A percentile compares a stretch with the other conserved stretches of the same genome.
Conservation (phyloP, 37 sponge, comb jelly and placozoan genomes). For the Geodia barretti region DNA sequence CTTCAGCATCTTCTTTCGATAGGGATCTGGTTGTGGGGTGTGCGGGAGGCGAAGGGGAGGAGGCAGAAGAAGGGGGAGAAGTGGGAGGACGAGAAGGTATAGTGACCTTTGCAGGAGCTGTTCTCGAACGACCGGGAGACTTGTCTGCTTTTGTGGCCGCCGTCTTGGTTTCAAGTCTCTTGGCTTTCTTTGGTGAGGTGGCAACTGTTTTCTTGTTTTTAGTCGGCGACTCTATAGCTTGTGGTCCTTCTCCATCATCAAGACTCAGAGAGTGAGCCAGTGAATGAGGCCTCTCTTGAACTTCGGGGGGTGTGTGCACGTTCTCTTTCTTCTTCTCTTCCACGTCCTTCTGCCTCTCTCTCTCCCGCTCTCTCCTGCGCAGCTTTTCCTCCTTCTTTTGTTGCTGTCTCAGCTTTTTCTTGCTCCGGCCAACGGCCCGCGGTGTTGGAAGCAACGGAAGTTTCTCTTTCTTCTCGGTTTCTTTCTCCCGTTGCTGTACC, state of each 20-base stretch:
- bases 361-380: conserved; percentile 33
- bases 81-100: neutral
- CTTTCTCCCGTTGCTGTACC: conserved; percentile 2
- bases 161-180: neutral
- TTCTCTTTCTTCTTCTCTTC: conserved; percentile 5
- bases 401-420: conserved; percentile 40
- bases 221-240: neutral
- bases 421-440: conserved; percentile 10
- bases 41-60: neutral
- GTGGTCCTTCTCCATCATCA: neutral
- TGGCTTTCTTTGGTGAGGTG: neutral
- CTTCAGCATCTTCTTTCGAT: neutral
- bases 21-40: neutral
- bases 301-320: neutral
- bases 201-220: neutral
- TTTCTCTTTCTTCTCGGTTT: neutral
- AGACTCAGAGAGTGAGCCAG: neutral
- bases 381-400: conserved; percentile 62
- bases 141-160: neutral
- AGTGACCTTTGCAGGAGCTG: neutral
- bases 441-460: neutral
- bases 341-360: conserved; percentile 12
- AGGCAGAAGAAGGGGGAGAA: neutral
- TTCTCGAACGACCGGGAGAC: neutral
- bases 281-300: neutral